Base-by-base conservation (phyloP, 1,140 invertebrate species). In the Charaxes varanes region DNA sequence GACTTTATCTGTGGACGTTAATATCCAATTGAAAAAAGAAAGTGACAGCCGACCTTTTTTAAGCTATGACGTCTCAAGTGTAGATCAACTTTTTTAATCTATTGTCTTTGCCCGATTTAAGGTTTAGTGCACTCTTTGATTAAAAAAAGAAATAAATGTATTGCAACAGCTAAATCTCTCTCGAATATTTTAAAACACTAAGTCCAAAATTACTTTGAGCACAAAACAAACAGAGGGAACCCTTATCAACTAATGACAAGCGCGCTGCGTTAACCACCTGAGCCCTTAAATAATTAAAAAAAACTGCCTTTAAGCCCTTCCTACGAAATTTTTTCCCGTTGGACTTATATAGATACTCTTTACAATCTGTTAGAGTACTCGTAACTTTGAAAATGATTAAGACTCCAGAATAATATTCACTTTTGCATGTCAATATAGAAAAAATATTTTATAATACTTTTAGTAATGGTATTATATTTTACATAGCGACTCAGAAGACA, bases 11-110 rank as follows among this genome's bases (percentile, higher is more conserved):
- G 49, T 67, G 62, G 50, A 62, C 48, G 64, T 69, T 80, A 82
- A 82, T 78, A 74, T 77, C 63, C 68, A 79, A 78, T 80, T 78
- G 71, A 76, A 73, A 67, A 72, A 72, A 62, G 68, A 68, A 67
- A 69, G 51, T 70, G 61, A 72, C 63, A 54, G 54, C 50, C 18
- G 41, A 28, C 51, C 34, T 41, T 54, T 44, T 60, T 57, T 42
- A 26, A 40, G 19, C 18, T 40, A 28, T 33, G 30, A 18, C 27
- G 13, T 15, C 16, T 15, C 3, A 4, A 12, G 14, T 28, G 14
- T 28, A 28, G 11, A 28, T 28, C 3, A n/a, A 16, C 13, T 28
- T 28, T 26, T 22, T 28, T 28, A 16, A 15, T 16, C 13, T 28
- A 14, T 28, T 28, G n/a, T 28, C 16, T 14, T 28, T 28, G 6